Evolutionary conservation across 2,113 vertebrate genomes (phyloP).

Genomic region (Chaetodon trifascialis): DNA sequence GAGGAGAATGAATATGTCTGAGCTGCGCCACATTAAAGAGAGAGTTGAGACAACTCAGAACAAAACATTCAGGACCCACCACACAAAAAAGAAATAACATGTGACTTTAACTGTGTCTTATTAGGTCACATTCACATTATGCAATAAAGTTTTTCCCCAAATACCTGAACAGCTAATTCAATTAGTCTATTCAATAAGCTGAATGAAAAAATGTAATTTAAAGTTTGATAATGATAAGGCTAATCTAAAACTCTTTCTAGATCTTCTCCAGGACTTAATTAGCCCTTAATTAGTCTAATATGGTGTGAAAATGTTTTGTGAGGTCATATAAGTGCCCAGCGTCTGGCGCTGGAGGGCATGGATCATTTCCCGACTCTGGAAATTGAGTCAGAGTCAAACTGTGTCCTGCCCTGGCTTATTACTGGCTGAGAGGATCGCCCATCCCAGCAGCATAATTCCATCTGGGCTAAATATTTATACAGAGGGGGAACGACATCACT

Average conservation of each 20-base stretch:
- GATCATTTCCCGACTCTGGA: slow-evolving; percentile 84
- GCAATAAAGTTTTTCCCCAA: slow-evolving; percentile 37
- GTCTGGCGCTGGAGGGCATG: slow-evolving; percentile 73
- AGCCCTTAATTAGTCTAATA: slow-evolving; percentile 52
- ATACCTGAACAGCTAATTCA: slow-evolving; percentile 8
- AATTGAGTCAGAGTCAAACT: slow-evolving; percentile 84
- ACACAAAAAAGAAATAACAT: not conserved
- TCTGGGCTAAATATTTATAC: slow-evolving; percentile 88
- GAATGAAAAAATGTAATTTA: not conserved
- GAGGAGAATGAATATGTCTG: not conserved
- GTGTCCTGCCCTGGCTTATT: slow-evolving; percentile 81
- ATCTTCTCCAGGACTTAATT: slow-evolving; percentile 32
- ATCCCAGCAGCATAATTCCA: slow-evolving; percentile 86
- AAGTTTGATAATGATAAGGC: slow-evolving; percentile 3
- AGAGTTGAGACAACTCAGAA: not conserved
- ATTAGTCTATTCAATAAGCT: not conserved
- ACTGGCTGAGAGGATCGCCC: slow-evolving; percentile 87
- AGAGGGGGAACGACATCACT: slow-evolving; percentile 85
- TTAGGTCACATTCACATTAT: not conserved
- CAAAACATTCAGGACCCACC: not conserved
- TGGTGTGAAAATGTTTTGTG: slow-evolving; percentile 66
- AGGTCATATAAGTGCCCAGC: slow-evolving; percentile 73
- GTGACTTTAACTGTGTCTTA: not conserved
- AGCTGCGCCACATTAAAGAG: slow-evolving; percentile 13
- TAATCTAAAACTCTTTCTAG: not conserved